Base-by-base conservation (phyloP, 2,888 invertebrate species). In the Resseliella maxima region DNA sequence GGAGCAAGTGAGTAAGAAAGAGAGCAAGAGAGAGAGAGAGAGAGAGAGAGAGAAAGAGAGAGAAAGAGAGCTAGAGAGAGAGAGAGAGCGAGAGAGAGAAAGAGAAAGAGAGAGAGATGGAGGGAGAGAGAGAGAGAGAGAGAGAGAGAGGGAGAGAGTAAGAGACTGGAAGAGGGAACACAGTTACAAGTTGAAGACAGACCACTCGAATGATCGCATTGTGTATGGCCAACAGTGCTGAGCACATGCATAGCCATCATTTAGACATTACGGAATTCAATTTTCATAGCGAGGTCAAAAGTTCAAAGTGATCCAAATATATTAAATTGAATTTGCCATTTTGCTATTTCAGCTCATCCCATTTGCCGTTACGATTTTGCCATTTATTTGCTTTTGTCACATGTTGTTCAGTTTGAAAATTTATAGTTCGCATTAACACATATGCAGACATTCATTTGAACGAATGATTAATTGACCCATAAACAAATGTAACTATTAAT, bases 391-490 rank as follows among this genome's bases (percentile, higher is more conserved):
- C 27, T 72, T 72, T 72, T 72, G 72, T 72, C 72, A 72, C 72
- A 72, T 72, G 72, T 72, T 72, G 72, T 72, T 31, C 15, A n/a
- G n/a, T n/a, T n/a, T n/a, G 59, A 24, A 35, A 72, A 72, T 72
- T 72, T 72, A 72, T 72, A 72, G 72, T 72, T 72, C 72, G 35
- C 72, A 72, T 72, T 72, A 72, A 72, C 72, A 72, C 72, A 72
- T 72, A 72, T 72, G 72, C 15, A 72, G 72, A 72, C 72, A 72
- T 72, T 72, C 72, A 72, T 72, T 72, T 72, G 72, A 72, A 72
- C 72, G 72, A 72, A 72, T 72, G 31, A 72, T 72, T 72, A 72
- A 72, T 72, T 72, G 72, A 72, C 72, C 72, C 15, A 72, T 72
- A 72, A 72, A 31, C 31, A 35, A 72, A 72, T 72, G 72, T 72